Evolutionary conservation across 1,140 invertebrate species (phyloP).

Genomic region (Aphaenogaster floridana): DNA sequence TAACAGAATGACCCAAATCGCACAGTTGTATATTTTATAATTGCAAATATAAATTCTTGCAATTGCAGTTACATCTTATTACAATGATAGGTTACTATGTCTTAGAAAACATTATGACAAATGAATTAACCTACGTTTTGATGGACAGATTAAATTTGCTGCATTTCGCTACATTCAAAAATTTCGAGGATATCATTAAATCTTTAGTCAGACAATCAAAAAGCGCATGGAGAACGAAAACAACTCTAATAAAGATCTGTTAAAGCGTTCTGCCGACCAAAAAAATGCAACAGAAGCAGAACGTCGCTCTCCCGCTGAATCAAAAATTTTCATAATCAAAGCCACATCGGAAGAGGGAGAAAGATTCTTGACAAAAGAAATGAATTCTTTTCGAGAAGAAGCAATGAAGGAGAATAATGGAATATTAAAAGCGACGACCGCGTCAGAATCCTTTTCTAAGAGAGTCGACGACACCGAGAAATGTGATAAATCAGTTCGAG

Average conservation of each 20-base stretch:
- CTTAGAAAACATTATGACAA: slow-evolving; percentile 23
- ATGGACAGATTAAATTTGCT: slow-evolving; percentile 15
- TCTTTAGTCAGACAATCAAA: slow-evolving; percentile 2
- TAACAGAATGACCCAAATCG: background rate
- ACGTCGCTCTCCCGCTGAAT: background rate
- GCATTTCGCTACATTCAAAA: background rate
- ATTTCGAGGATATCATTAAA: slow-evolving; percentile 19
- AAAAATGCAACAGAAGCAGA: background rate
- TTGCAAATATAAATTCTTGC: slow-evolving; percentile 25
- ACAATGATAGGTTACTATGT: background rate
- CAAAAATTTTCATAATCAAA: slow-evolving; percentile 31
- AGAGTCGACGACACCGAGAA: background rate
- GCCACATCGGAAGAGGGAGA: background rate
- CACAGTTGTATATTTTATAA: slow-evolving; percentile 31
- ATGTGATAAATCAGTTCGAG: background rate
- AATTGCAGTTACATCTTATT: background rate
- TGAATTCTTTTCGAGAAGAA: background rate
- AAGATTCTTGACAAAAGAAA: background rate
- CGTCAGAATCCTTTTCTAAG: background rate
- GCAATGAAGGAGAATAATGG: background rate
- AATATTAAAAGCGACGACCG: slow-evolving; percentile 21
- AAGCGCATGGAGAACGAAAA: background rate
- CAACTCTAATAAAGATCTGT: background rate
- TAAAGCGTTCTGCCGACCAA: background rate
- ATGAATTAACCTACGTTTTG: slow-evolving; percentile 27